A percentile compares a stretch with the other conserved stretches of the same genome.
These are phyloP conservation scores for Lutraria lutraria DNA, from an alignment of 2,888 invertebrate genomes.

Conservation along the genomic window DNA sequence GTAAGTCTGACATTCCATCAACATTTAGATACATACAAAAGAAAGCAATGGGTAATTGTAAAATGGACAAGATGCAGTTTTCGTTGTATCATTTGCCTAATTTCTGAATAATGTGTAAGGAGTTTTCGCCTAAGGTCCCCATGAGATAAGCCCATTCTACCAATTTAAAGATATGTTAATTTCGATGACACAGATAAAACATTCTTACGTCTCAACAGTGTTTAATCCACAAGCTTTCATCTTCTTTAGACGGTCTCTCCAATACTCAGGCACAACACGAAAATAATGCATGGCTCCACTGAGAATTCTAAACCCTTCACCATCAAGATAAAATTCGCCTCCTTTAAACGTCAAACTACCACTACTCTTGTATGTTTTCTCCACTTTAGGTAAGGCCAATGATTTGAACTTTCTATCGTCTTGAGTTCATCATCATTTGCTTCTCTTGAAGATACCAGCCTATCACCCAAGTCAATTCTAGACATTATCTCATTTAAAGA, in stretches of 20 bases:
- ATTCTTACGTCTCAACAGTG: conserved; percentile 85
- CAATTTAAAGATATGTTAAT: neutral
- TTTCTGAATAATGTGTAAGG: neutral
- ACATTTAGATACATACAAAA: neutral
- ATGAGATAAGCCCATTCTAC: neutral
- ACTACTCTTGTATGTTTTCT: conserved; percentile 60
- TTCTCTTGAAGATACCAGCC: neutral
- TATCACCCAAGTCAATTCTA: neutral
- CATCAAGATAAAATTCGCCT: conserved; percentile 80
- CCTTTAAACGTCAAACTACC: conserved; percentile 73
- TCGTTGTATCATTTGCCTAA: no score
- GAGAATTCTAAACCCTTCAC: conserved; percentile 79
- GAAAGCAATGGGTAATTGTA: neutral
- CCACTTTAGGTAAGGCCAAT: conserved; percentile 5
- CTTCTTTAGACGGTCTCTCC: conserved; percentile 83
- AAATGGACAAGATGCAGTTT: neutral
- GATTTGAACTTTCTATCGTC: neutral
- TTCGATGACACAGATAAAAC: neutral
- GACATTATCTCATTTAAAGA: conserved; percentile 23
- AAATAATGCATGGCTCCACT: conserved; percentile 86
- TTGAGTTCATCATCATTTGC: conserved; percentile 10
- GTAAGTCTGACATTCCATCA: no score
- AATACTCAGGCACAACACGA: conserved; percentile 83
- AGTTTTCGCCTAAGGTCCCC: neutral
- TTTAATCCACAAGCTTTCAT: conserved; percentile 85